Base-by-base conservation (phyloP, 2,113 vertebrate genomes). In the Cryptoleucopteryx plumbea region DNA sequence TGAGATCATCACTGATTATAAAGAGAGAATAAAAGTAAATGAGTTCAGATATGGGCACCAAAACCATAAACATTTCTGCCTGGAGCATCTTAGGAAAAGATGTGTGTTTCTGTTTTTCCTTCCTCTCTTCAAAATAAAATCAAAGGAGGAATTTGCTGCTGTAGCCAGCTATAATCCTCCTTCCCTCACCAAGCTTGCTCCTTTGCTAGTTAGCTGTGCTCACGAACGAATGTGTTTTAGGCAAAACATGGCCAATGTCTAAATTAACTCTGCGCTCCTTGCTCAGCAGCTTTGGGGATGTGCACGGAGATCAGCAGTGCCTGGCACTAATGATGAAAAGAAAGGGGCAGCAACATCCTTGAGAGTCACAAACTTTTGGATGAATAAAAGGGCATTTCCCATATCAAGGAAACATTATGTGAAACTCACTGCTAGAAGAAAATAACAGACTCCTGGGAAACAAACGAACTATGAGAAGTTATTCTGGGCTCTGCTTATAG, bases 1-100 rank as follows among this genome's bases (percentile, higher is more conserved):
- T 96, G 94, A 95, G 82, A 75, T 96, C 92, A 96, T 45, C 81
- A 65, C 78, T 70, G 70, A 95, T 94, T 91, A 91, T 50, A 85
- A 87, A 85, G 73, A 82, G 67, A 97, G 61, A 96, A 95, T 80
- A 94, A 94, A 94, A 94, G 70, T 91, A 90, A 95, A 94, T 84
- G 36, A 95, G 90, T 94, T 94, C 81, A 93, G 52, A 87, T 87
- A 80, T 0, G 0, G 82, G 78, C 87, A 96, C 52, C 74, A 82
- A 94, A 96, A 82, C 0, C 74, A 75, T 68, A 95, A 96, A 96
- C 62, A 88, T 80, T 96, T 88, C 61, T 94, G 84, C 93, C 94
- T 71, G 62, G 16, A 96, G 89, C 89, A 82, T 58, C 91, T 81
- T 38, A 91, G 62, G 55, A 82, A 90, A 94, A 91, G 40, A 71